A percentile compares a stretch with the other conserved stretches of the same genome.
phyloP scores from a whole-genome alignment of 2,113 vertebrate species.

The Phodopus roborovskii region DNA sequence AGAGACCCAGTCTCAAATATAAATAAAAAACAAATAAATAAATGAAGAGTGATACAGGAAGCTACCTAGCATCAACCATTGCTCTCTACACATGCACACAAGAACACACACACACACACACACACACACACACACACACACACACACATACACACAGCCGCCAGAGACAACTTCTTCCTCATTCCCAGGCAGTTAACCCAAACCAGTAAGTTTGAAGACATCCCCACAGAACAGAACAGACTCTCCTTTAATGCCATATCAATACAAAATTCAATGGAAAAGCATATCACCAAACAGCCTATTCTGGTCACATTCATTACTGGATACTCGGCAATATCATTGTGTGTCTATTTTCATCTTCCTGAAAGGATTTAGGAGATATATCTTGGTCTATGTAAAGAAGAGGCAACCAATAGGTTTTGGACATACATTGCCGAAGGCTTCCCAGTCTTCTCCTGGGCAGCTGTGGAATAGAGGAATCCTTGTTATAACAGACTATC shows the following conservation, averaged over 20 bases:
- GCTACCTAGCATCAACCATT: neutral
- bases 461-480: neutral
- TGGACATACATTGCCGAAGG: neutral
- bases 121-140: neutral
- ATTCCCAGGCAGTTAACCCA: constrained; percentile 58
- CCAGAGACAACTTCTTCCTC: constrained; percentile 28
- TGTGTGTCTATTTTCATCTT: neutral
- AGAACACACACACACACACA: neutral
- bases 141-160: neutral
- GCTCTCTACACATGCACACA: neutral
- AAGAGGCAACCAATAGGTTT: neutral
- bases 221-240: neutral
- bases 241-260: neutral
- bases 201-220: constrained; percentile 64
- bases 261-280: constrained; percentile 53
- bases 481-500: neutral
- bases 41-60: neutral
- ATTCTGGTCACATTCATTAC: constrained; percentile 44
- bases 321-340: constrained; percentile 76
- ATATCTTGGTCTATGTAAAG: neutral
- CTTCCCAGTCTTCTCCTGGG: neutral
- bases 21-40: neutral
- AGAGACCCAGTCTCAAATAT: neutral
- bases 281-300: neutral
- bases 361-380: neutral